phyloP scores from a whole-genome alignment of 2,113 vertebrate species.

The Eudyptes chrysolophus region DNA sequence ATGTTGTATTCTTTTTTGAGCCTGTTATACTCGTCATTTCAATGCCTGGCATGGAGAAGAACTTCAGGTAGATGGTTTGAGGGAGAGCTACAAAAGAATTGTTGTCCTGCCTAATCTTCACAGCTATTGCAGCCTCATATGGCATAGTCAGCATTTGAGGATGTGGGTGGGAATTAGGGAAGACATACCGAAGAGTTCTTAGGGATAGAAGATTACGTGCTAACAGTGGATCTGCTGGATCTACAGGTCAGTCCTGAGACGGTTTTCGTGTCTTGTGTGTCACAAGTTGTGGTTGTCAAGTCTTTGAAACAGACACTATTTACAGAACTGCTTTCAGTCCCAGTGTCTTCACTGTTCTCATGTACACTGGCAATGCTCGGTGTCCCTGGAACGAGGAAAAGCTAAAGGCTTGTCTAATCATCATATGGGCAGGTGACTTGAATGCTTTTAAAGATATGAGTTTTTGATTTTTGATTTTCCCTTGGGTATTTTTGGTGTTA shows the following conservation, averaged over 20 bases:
- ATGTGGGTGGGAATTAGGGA: neutral
- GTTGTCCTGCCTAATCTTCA: neutral
- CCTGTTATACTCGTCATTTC: neutral
- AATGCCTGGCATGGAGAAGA: neutral
- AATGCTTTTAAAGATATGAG: neutral
- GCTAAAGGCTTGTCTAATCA: neutral
- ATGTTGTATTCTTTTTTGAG: neutral
- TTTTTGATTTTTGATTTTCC: neutral
- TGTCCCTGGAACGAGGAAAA: neutral
- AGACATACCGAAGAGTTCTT: neutral
- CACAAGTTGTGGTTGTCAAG: neutral
- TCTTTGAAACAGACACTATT: neutral
- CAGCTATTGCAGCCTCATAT: neutral
- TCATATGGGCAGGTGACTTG: neutral
- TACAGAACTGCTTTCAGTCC: neutral
- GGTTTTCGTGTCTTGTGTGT: neutral
- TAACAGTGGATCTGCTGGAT: neutral
- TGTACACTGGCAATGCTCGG: rapidly evolving
- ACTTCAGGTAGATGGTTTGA: neutral
- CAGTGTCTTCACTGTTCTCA: neutral
- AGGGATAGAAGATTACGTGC: neutral
- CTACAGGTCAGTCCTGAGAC: neutral
- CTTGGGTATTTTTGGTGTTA: neutral
- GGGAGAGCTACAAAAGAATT: neutral
- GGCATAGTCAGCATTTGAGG: neutral